A percentile compares a stretch with the other conserved stretches of the same genome.
These are phyloP conservation scores for Xestia rhomboidea DNA, from an alignment of 2,888 invertebrate genomes.

Conservation along the genomic window DNA sequence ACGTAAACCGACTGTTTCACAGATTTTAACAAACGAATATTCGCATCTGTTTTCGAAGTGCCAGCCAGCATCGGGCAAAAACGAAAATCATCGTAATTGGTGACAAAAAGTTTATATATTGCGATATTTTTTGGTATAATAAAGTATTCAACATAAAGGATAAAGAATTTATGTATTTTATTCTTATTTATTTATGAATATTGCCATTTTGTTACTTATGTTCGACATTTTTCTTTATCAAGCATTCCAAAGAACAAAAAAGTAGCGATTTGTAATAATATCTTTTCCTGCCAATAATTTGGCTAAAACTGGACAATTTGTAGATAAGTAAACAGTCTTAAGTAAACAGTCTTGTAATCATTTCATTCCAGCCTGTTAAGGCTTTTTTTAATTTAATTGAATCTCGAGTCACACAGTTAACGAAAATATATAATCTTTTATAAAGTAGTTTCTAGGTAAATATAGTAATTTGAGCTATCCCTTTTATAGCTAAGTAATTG, in stretches of 20 bases:
- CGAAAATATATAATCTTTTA: not conserved
- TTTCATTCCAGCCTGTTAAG: not conserved
- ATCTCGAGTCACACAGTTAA: not conserved
- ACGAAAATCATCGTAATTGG: slow-evolving; percentile 41
- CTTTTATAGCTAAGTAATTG: not conserved
- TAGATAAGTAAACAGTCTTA: not conserved
- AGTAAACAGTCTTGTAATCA: not conserved
- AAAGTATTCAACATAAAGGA: slow-evolving; percentile 6
- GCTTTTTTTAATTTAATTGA: not conserved
- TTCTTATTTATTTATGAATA: not conserved
- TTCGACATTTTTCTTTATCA: not conserved
- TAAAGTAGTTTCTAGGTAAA: not conserved
- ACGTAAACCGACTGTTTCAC: slow-evolving; percentile 33
- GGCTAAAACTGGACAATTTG: not conserved
- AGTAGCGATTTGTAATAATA: not conserved
- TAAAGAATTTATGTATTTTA: not conserved
- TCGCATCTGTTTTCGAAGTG: slow-evolving; percentile 50
- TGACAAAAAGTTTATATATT: slow-evolving; percentile 20
- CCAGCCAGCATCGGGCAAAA: slow-evolving; percentile 34
- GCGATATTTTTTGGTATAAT: slow-evolving; percentile 12
- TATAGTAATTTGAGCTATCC: not conserved
- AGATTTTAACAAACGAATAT: slow-evolving; percentile 53
- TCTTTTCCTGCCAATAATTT: not conserved
- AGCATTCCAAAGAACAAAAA: not conserved
- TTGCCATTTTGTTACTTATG: not conserved